Evolutionary conservation across 2,797 vertebrate genomes (phyloP).

Genomic region (Sternotherus odoratus): DNA sequence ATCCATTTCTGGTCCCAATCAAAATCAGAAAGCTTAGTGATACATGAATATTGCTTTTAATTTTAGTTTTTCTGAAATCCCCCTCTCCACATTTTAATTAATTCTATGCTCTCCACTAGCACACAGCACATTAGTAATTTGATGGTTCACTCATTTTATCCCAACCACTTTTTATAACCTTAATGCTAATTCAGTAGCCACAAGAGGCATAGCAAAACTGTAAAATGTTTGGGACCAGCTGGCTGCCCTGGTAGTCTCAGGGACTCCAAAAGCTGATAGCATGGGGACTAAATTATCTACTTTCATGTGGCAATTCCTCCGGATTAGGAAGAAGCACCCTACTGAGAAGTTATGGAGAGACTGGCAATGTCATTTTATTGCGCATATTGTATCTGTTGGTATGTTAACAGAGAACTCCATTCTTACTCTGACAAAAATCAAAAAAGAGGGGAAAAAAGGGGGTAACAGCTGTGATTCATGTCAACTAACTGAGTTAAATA

Average conservation of each 20-base stretch:
- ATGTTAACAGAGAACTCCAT: background rate
- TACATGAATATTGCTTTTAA: no score
- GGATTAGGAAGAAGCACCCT: background rate
- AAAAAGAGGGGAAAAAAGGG: background rate
- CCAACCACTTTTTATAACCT: rapidly evolving
- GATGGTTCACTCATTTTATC: background rate
- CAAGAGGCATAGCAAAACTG: rapidly evolving
- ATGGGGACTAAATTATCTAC: background rate
- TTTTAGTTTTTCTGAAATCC: background rate
- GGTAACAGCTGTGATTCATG: background rate
- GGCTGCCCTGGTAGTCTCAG: background rate
- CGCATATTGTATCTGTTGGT: background rate
- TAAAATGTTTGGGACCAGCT: background rate
- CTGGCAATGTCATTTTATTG: background rate
- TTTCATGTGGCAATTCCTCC: background rate
- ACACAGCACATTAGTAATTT: background rate
- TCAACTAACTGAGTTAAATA: background rate
- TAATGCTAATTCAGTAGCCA: background rate
- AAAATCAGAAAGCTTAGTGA: no score
- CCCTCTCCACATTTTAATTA: background rate
- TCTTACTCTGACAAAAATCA: background rate
- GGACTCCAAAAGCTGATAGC: background rate
- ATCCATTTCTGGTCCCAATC: no score
- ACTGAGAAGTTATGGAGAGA: rapidly evolving
- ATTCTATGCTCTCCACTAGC: background rate